phyloP scores from a whole-genome alignment of 1,140 invertebrate species.

The Himalopsyche phryganea region DNA sequence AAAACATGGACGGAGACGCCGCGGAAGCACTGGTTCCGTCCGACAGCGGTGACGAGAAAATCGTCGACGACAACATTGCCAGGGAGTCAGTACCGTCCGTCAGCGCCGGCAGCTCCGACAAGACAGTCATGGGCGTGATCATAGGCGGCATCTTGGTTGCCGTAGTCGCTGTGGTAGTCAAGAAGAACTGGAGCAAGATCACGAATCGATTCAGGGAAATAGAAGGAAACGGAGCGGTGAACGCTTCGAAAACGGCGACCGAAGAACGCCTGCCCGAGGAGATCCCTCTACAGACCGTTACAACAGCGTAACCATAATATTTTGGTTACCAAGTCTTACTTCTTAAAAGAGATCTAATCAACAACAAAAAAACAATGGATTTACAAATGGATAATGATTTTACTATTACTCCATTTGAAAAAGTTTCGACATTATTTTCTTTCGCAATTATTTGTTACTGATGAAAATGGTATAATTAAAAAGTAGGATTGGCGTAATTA shows the following conservation, averaged over 20 bases:
- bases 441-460: too few relatives aligned
- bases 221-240: background rate
- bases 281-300: slow-evolving; percentile 18
- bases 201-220: slow-evolving; percentile 24
- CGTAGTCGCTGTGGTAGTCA: slow-evolving; percentile 46
- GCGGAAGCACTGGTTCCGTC: background rate
- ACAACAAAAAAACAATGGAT: too few relatives aligned
- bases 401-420: too few relatives aligned
- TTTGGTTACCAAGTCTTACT: too few relatives aligned
- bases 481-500: too few relatives aligned
- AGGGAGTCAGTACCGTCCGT: slow-evolving; percentile 7
- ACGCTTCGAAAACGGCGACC: background rate
- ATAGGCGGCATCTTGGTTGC: slow-evolving; percentile 49
- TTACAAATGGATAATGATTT: too few relatives aligned
- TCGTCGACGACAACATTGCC: too few relatives aligned
- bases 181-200: slow-evolving; percentile 55
- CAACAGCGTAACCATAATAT: background rate
- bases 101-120: slow-evolving; percentile 12
- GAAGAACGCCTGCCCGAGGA: slow-evolving; percentile 13
- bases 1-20: background rate
- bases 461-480: too few relatives aligned
- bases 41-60: background rate
- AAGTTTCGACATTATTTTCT: too few relatives aligned
- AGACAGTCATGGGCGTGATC: slow-evolving; percentile 40
- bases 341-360: too few relatives aligned